Evolutionary conservation across 2,113 vertebrate genomes (phyloP), one percentile per base, ranked within the genome.

Genomic region (Prietella phreatophila): DNA sequence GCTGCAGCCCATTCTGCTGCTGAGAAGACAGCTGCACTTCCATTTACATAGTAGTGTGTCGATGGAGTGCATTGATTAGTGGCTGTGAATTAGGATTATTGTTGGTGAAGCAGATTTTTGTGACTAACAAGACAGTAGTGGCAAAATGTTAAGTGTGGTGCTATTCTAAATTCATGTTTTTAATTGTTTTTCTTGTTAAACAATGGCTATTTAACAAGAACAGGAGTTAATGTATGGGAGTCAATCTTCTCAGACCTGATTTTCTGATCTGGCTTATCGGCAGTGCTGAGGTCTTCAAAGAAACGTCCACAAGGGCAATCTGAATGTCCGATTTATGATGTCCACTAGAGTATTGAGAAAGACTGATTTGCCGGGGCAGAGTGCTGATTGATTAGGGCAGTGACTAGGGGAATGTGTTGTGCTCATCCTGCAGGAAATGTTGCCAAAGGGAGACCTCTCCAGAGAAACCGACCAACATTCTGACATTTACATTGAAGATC

Each of bases 371-470:
- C 79, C 42, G 88, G 93, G 92, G 87, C 90, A 90, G 85, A 93
- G 92, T 82, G 73, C 91, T 93, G 71, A 96, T 95, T 95, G 95
- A 96, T 95, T 94, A 93, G 92, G 91, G 92, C 92, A 94, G 94
- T 79, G 92, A 94, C 92, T 93, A 84, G 88, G 79, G 89, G 92
- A 94, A 95, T 93, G 93, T 92, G 91, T 91, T 90, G 86, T 65
- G 55, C 91, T 89, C 82, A 87, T 93, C 90, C 85, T 86, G 82
- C 81, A 93, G 93, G 90, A 94, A 90, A 93, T 93, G 92, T 33
- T 90, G 82, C 69, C 82, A 81, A 76, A 27, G 84, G n/a, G n/a
- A 89, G 65, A 86, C 93, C 92, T 79, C 92, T 90, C 90, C 88
- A 30, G 86, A 42, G 90, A 90, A 93, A 93, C 93, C 89, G 88